A percentile compares a stretch with the other conserved stretches of the same genome.
phyloP scores from a whole-genome alignment of 1,140 invertebrate genomes.

The Chelonus insularis region DNA sequence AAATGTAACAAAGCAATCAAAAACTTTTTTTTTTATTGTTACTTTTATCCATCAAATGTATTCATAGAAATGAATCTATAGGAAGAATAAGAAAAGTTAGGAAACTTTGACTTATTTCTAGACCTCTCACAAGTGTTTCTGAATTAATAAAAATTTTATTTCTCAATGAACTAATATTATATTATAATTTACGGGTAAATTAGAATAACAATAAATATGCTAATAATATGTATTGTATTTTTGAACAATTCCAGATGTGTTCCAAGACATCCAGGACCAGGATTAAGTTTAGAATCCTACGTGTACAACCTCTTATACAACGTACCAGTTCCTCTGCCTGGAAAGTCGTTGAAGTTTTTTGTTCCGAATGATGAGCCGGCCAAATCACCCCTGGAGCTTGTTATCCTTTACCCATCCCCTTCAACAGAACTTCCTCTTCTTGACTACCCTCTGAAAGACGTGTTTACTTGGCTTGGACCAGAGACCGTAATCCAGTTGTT shows the following conservation, averaged over 20 bases:
- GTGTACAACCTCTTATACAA: slow-evolving; percentile 95
- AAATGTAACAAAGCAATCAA: no score
- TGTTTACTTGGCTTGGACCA: slow-evolving; percentile 85
- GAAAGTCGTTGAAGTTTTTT: slow-evolving; percentile 83
- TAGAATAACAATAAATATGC: no score
- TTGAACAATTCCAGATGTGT: slow-evolving; percentile 58
- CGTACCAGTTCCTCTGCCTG: slow-evolving; percentile 84
- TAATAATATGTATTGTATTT: not conserved
- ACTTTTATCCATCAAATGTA: no score
- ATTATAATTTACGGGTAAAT: no score
- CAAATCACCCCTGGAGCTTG: slow-evolving; percentile 68
- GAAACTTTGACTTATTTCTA: no score
- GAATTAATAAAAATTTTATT: no score
- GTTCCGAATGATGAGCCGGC: slow-evolving; percentile 74
- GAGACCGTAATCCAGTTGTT: slow-evolving; percentile 93
- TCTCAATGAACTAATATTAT: no score
- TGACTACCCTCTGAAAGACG: slow-evolving; percentile 87
- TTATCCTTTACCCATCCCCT: slow-evolving; percentile 73
- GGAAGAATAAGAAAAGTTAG: no score
- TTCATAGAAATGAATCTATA: no score
- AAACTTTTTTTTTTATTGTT: no score
- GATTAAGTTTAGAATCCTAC: slow-evolving; percentile 85
- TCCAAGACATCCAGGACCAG: slow-evolving; percentile 71
- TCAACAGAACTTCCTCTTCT: slow-evolving; percentile 86
- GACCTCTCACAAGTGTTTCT: no score